Evolutionary conservation across 2,888 invertebrate genomes (phyloP), one percentile per base, ranked within the genome.

Genomic region (Patella pellucida): DNA sequence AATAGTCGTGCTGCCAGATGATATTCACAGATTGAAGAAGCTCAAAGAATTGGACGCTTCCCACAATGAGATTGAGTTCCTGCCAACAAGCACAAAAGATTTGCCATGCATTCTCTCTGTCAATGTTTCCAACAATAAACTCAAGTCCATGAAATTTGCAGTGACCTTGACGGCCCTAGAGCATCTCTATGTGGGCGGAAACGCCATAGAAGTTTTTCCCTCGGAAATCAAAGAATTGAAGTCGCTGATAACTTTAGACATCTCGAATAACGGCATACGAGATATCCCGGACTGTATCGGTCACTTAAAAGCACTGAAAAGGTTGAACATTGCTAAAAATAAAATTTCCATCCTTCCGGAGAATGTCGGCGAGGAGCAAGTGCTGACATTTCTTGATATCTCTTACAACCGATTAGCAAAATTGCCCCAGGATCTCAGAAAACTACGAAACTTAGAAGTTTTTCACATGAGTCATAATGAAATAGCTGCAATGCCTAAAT

Each of bases 51-150:
- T 89, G 27, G 83, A 89, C 52, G 76, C 85, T 31, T 82, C 85
- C 4, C 78, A 84, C 71, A 89, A 89, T 78, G 82, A 86, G 74
- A 76, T 89, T 7, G 85, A 86, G 69, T 85, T 81, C 71, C 77
- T 89, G 69, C 90, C 90, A 2, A 83, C 84, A 51, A 80, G 84
- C 3, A 78, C 88, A n/a, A 84, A 83, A n/a, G 88, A 89, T 67
- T 80, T 90, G 51, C 77, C 81, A 11, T 79, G 78, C 74, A 73
- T 90, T 16, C 83, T 85, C 27, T 82, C 81, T 31, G 67, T 90
- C 23, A 81, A 89, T 62, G 86, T 89, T 5, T 86, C 88, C 5
- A 81, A 87, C 68, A 90, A 90, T 81, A 85, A 86, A 77, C 84
- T 90, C 52, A 84, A 79, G 50, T 86, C 88, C 0, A 85, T 89